These are phyloP conservation scores for Apotomis turbidana DNA, from an alignment of 2,888 invertebrate species.

Conservation along the genomic window DNA sequence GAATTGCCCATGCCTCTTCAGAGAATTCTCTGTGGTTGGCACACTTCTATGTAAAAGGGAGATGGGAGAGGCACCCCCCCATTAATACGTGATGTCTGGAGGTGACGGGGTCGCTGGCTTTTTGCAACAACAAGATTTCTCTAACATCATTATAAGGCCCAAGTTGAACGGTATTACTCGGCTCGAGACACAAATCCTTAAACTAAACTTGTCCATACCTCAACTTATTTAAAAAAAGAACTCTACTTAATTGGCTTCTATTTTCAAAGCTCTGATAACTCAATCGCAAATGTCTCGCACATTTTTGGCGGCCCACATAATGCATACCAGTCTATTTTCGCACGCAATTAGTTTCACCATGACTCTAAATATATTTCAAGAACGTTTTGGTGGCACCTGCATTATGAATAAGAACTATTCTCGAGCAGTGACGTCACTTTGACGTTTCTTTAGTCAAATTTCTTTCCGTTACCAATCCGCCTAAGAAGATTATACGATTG, in stretches of 20 bases:
- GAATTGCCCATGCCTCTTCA: conserved; percentile 27
- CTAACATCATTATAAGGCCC: conserved; percentile 51
- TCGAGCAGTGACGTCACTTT: conserved; percentile 47
- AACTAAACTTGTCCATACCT: conserved; percentile 1
- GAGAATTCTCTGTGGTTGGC: conserved; percentile 34
- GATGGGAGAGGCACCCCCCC: conserved; percentile 40
- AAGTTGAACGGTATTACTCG: conserved; percentile 42
- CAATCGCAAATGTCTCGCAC: not conserved
- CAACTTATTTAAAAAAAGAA: too few relatives aligned
- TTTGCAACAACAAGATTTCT: conserved; percentile 57
- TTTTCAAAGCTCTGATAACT: not conserved
- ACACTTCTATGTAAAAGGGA: conserved; percentile 35
- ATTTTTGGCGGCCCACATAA: conserved; percentile 25
- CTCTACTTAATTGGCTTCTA: conserved; percentile 14
- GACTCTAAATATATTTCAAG: conserved; percentile 26
- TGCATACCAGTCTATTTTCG: conserved; percentile 29
- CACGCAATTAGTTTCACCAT: conserved; percentile 33
- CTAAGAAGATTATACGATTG: conserved; percentile 45
- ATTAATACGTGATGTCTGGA: conserved; percentile 60
- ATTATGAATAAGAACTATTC: conserved; percentile 48
- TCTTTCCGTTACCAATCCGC: conserved; percentile 54
- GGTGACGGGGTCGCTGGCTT: conserved; percentile 58
- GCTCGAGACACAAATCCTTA: conserved; percentile 17
- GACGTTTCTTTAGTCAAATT: conserved; percentile 51
- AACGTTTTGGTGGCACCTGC: conserved; percentile 31